phyloP scores from a whole-genome alignment of 2,797 vertebrate species.

The Anolis apletophallus region DNA sequence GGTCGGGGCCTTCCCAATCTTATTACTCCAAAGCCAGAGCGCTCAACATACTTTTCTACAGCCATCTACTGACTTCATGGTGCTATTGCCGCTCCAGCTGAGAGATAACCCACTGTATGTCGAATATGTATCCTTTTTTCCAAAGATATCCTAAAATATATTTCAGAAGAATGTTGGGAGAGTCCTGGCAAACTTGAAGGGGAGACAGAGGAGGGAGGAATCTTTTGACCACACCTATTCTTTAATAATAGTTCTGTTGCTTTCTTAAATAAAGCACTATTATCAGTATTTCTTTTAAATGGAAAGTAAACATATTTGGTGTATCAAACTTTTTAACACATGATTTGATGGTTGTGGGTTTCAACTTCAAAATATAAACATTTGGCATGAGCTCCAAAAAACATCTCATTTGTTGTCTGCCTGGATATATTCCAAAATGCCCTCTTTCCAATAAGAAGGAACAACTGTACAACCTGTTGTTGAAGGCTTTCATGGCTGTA shows the following conservation, averaged over 20 bases:
- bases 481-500: too few species aligned
- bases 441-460: background rate
- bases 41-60: conserved; percentile 84
- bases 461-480: background rate
- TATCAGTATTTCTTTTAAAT: too few species aligned
- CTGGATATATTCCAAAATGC: background rate
- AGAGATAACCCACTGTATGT: conserved; percentile 32
- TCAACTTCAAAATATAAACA: background rate
- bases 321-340: background rate
- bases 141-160: background rate
- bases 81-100: conserved; percentile 77
- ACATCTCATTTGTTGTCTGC: background rate
- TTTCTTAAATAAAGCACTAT: too few species aligned
- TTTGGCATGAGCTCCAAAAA: too few species aligned
- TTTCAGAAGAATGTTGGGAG: fast-evolving
- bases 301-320: too few species aligned
- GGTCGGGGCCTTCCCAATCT: conserved; percentile 85
- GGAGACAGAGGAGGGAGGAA: fast-evolving
- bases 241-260: too few species aligned
- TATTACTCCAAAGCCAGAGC: conserved; percentile 71
- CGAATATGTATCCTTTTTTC: background rate
- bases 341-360: background rate
- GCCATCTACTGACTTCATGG: conserved; percentile 85
- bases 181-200: background rate
- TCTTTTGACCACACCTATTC: background rate